Evolutionary conservation across 2,113 vertebrate genomes (phyloP).

Genomic region (Fukomys damarensis): DNA sequence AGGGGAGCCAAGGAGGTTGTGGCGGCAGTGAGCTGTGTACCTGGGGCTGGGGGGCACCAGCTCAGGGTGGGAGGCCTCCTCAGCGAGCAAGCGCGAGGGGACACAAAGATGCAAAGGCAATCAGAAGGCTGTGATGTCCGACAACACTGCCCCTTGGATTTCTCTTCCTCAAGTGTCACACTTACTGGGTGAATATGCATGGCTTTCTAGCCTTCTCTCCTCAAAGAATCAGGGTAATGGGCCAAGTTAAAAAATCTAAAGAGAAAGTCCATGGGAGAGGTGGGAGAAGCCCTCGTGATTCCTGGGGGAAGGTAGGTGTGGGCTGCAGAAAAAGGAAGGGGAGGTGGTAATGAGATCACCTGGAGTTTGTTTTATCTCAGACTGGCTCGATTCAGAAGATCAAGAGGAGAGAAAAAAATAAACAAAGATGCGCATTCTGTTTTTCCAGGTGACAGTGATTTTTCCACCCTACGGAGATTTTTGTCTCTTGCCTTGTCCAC

Average conservation of each 20-base stretch:
- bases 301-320: too few species aligned
- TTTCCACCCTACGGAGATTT: not conserved
- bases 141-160: not conserved
- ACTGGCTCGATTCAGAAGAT: not conserved
- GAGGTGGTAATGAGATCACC: not conserved
- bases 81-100: not conserved
- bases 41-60: accelerated
- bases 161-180: not conserved
- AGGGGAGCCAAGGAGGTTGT: not conserved
- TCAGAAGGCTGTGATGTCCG: not conserved
- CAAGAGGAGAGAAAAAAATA: not conserved
- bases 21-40: not conserved
- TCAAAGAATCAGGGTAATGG: not conserved
- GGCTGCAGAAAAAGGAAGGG: not conserved
- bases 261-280: not conserved
- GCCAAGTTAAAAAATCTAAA: not conserved
- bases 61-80: not conserved
- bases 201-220: not conserved
- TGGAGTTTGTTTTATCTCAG: not conserved
- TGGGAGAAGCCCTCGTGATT: not conserved
- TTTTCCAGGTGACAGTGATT: not conserved
- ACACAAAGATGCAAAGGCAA: not conserved
- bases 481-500: not conserved
- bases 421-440: not conserved
- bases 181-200: not conserved